Conservation (phyloP, 2,113 vertebrate genomes). For the Struthio camelus region DNA sequence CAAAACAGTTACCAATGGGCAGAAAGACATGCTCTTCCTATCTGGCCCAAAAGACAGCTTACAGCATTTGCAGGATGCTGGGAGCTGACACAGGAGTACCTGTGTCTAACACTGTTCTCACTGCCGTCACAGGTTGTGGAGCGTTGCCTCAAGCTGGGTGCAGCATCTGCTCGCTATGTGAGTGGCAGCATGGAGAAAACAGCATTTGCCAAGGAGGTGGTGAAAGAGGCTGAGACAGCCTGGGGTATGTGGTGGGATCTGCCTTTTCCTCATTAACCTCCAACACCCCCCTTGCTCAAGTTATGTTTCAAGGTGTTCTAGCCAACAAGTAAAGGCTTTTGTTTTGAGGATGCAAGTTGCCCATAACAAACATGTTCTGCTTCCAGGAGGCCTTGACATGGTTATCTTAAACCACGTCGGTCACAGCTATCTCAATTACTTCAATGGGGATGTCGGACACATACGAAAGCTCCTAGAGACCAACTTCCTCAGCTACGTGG, state of each 20-base stretch:
- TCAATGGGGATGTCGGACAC: background rate
- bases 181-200: constrained; percentile 73
- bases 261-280: background rate
- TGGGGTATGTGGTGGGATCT: constrained; percentile 60
- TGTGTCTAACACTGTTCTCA: rapidly evolving
- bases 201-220: constrained; percentile 52
- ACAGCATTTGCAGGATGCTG: rapidly evolving
- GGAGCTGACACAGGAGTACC: rapidly evolving
- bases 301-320: background rate
- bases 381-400: constrained; percentile 79
- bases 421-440: background rate
- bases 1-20: background rate
- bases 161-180: constrained; percentile 67
- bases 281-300: rapidly evolving
- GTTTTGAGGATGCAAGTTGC: rapidly evolving
- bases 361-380: background rate
- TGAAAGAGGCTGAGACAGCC: constrained; percentile 67
- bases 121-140: constrained; percentile 40
- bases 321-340: background rate
- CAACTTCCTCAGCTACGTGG: constrained; percentile 80
- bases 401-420: constrained; percentile 79
- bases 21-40: rapidly evolving
- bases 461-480: constrained; percentile 59
- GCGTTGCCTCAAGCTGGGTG: constrained; percentile 67
- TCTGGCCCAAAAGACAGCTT: background rate